These are phyloP conservation scores for Pseudotriccus pelzelni DNA, from an alignment of 2,797 vertebrate genomes.

Conservation along the genomic window DNA sequence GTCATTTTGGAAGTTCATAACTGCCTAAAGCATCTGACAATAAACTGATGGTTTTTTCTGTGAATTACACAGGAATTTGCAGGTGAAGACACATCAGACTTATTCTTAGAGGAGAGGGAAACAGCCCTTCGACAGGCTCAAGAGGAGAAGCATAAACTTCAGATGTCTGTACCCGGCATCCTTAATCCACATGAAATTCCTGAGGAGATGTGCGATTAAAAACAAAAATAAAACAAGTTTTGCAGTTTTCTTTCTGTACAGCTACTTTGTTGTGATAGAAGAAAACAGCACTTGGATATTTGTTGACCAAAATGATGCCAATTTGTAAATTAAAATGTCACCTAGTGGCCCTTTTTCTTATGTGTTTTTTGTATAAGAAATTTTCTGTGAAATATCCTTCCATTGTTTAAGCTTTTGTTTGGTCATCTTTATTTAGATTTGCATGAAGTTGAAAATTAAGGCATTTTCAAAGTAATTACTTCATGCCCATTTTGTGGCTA, in stretches of 20 bases:
- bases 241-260: constrained; percentile 77
- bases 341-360: constrained; percentile 98
- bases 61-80: constrained; percentile 88
- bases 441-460: constrained; percentile 89
- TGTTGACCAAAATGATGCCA: constrained; percentile 96
- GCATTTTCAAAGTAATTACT: constrained; percentile 81
- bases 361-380: constrained; percentile 93
- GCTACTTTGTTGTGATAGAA: constrained; percentile 77
- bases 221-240: constrained; percentile 76
- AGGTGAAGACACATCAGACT: constrained; percentile 95
- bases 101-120: constrained; percentile 97
- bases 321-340: constrained; percentile 96
- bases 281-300: constrained; percentile 88
- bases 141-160: constrained; percentile 98
- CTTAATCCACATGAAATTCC: constrained; percentile 98
- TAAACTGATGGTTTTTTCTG: neutral
- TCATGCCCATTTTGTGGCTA: constrained; percentile 82
- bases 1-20: neutral
- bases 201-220: constrained; percentile 99
- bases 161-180: constrained; percentile 98
- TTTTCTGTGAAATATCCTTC: constrained; percentile 88
- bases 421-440: constrained; percentile 85
- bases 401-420: constrained; percentile 87
- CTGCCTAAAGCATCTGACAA: neutral
- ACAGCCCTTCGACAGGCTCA: constrained; percentile 94